These are phyloP conservation scores for Ochotona curzoniae DNA, from an alignment of 2,113 vertebrate genomes.

Conservation along the genomic window DNA sequence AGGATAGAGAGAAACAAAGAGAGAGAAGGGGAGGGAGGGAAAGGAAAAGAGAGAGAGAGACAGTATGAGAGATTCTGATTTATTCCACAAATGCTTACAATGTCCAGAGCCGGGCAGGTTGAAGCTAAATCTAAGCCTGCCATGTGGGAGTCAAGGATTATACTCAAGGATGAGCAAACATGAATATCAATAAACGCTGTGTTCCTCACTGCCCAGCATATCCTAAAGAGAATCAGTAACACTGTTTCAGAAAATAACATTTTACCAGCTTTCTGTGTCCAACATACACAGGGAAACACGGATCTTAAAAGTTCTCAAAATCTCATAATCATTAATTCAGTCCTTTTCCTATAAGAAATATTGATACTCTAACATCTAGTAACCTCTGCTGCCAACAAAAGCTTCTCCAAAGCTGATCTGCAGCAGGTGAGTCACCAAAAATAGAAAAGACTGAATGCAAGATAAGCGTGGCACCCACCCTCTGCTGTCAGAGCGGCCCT, in stretches of 20 bases:
- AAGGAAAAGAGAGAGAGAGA: no score
- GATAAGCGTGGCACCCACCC: rapidly evolving
- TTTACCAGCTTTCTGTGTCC: background rate
- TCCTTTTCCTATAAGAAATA: background rate
- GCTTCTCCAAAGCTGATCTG: background rate
- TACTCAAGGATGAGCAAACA: background rate
- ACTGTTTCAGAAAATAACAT: background rate
- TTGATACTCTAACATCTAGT: background rate
- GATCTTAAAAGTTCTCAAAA: background rate
- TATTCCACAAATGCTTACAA: no score
- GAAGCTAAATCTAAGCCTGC: no score
- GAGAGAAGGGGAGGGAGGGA: no score
- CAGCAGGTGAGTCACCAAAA: background rate
- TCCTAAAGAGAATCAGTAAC: background rate
- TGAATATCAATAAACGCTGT: background rate
- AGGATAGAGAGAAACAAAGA: no score
- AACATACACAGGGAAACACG: no score
- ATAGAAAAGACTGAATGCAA: background rate
- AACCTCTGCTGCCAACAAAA: background rate
- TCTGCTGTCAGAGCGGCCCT: no score
- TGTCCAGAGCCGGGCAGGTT: no score
- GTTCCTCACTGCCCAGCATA: background rate
- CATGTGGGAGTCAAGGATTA: no score
- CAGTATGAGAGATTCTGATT: no score
- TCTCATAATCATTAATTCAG: background rate